phyloP scores from a whole-genome alignment of 2,113 vertebrate genomes.

The Peromyscus leucopus region DNA sequence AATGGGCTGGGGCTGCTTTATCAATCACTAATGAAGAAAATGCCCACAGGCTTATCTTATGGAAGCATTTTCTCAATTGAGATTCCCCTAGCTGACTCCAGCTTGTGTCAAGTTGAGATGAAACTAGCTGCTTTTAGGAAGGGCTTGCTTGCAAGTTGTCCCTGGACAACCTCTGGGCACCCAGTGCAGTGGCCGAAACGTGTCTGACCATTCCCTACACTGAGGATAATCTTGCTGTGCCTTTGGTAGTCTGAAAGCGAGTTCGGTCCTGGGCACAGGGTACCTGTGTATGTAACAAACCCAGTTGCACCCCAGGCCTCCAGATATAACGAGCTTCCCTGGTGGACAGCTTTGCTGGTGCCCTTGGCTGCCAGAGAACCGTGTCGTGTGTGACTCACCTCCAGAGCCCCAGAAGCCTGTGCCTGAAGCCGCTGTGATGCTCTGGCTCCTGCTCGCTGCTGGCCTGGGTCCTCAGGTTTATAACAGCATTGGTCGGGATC shows the following conservation, averaged over 20 bases:
- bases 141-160: neutral
- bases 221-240: neutral
- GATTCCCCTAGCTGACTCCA: neutral
- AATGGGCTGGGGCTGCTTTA: neutral
- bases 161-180: neutral
- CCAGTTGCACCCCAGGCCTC: neutral
- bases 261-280: neutral
- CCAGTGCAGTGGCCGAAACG: neutral
- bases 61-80: neutral
- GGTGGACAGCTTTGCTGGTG: neutral
- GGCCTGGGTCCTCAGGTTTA: neutral
- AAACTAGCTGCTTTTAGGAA: neutral
- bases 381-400: neutral
- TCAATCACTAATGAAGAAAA: neutral
- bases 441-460: neutral
- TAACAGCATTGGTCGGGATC: neutral
- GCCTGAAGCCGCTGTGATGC: neutral
- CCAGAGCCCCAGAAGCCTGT: neutral
- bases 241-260: neutral
- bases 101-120: neutral
- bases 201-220: neutral
- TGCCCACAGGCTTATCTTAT: neutral
- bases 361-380: neutral
- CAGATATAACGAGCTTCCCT: neutral
- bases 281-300: accelerated